A percentile compares a stretch with the other conserved stretches of the same genome.
These are phyloP conservation scores for Varanus komodoensis DNA, from an alignment of 2,113 vertebrate species.

Conservation along the genomic window DNA sequence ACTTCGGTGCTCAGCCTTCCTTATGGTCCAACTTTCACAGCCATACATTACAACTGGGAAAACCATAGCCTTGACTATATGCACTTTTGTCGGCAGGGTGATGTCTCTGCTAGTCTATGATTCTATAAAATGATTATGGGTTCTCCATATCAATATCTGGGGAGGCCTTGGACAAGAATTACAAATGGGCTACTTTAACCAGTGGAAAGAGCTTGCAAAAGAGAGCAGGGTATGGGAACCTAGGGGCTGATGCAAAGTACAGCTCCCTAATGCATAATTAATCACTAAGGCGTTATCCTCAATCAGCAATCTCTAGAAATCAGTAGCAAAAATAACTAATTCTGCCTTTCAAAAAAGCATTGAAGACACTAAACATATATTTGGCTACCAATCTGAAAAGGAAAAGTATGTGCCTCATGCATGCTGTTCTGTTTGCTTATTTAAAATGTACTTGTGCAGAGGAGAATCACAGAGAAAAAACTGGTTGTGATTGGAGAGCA, in stretches of 20 bases:
- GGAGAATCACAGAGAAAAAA: background rate
- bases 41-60: too few species aligned
- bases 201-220: background rate
- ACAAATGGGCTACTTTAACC: background rate
- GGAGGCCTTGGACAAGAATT: background rate
- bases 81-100: too few species aligned
- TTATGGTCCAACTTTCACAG: too few species aligned
- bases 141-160: background rate
- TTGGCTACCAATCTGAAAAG: background rate
- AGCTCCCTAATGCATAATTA: too few species aligned
- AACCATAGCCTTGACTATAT: too few species aligned
- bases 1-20: too few species aligned
- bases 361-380: conserved; percentile 11
- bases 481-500: background rate
- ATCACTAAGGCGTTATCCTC: too few species aligned
- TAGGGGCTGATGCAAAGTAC: background rate
- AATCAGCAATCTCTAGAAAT: too few species aligned
- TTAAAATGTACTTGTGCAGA: too few species aligned
- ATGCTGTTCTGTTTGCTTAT: too few species aligned
- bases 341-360: background rate
- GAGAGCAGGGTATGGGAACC: background rate
- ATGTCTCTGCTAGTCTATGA: too few species aligned
- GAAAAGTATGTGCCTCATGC: background rate
- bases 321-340: too few species aligned
- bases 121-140: background rate